Evolutionary conservation across 35 echinoderm and acorn worm species (phyloP).

Genomic region (Strongylocentrotus purpuratus): DNA sequence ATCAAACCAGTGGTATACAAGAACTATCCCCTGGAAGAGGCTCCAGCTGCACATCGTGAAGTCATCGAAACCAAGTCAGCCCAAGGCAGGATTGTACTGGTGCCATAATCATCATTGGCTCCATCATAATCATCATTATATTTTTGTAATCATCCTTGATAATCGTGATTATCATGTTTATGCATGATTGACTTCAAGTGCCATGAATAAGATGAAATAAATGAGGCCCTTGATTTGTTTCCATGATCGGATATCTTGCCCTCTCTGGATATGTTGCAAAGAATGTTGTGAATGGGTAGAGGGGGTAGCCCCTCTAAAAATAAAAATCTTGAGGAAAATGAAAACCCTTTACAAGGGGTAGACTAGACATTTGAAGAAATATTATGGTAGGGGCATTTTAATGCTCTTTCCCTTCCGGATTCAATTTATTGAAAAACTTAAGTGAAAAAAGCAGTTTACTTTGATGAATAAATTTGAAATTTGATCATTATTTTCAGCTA

Average conservation of each 20-base stretch:
- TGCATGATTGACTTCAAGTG: not conserved
- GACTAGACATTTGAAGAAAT: not conserved
- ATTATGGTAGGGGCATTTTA: too few relatives aligned
- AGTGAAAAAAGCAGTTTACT: too few relatives aligned
- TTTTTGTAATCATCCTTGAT: too few relatives aligned
- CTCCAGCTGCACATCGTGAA: slow-evolving; percentile 76
- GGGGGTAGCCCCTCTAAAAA: not conserved
- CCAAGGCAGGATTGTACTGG: slow-evolving; percentile 75
- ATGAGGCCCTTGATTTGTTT: not conserved
- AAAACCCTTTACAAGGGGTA: not conserved
- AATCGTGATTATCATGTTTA: not conserved
- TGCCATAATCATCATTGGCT: slow-evolving; percentile 43
- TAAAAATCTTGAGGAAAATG: not conserved
- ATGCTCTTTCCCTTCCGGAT: too few relatives aligned
- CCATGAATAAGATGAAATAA: not conserved
- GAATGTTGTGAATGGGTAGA: not conserved
- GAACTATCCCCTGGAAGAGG: slow-evolving; percentile 80
- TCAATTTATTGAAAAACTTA: too few relatives aligned
- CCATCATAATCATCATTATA: not conserved
- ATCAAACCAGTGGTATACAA: slow-evolving; percentile 77
- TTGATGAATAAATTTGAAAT: too few relatives aligned
- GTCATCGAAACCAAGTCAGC: slow-evolving; percentile 80
- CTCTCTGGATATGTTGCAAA: not conserved
- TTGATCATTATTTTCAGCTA: too few relatives aligned
- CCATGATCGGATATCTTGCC: not conserved